phyloP scores from a whole-genome alignment of 2,797 vertebrate species.

The Morelia viridis region DNA sequence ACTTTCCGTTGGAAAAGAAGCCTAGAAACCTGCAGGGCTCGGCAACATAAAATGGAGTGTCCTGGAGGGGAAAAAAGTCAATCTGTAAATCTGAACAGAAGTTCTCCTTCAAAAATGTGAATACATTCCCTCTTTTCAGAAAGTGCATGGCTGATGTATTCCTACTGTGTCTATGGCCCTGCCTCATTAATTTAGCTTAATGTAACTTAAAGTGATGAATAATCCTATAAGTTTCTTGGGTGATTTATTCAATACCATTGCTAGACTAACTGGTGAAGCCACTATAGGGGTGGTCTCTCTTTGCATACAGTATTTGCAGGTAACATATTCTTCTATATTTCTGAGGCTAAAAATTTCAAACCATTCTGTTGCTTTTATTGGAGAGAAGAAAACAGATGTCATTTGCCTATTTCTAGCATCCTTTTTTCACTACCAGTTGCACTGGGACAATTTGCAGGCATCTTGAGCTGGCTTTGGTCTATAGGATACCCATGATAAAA shows the following conservation, averaged over 20 bases:
- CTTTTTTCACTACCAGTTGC: background rate
- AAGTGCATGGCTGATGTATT: background rate
- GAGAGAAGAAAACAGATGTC: background rate
- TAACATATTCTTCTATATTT: background rate
- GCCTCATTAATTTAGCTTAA: background rate
- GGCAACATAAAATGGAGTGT: background rate
- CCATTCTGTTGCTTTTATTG: background rate
- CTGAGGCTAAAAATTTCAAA: background rate
- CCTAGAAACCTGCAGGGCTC: background rate
- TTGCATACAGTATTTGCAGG: background rate
- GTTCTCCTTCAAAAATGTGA: background rate
- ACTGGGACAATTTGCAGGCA: background rate
- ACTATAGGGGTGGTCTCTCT: background rate
- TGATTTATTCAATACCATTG: background rate
- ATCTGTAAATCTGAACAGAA: background rate
- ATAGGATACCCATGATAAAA: background rate
- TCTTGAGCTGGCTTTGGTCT: background rate
- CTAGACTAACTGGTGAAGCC: background rate
- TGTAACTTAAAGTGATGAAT: background rate
- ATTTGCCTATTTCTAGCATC: background rate
- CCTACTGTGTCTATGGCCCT: background rate
- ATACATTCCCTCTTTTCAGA: background rate
- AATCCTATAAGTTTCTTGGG: background rate
- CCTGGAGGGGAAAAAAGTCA: background rate
- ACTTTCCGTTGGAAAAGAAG: background rate